Conservation (phyloP, 2,113 vertebrate genomes). For the Clinocottus analis region DNA sequence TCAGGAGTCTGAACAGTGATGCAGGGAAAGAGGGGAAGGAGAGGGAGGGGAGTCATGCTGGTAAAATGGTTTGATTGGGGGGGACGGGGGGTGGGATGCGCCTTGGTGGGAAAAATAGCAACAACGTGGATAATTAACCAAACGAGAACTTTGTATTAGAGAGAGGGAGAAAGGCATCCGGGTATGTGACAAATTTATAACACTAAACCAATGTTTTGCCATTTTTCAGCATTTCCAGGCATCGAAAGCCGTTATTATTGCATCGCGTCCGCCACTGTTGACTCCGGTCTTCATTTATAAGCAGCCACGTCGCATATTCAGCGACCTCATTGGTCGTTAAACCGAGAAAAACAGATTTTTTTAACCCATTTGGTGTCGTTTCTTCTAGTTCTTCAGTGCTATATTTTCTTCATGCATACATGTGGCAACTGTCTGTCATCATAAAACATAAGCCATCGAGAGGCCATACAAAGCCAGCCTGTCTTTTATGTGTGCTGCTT, state of each 20-base stretch:
- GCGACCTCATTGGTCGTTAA: conserved; percentile 1
- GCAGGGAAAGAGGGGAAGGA: conserved; percentile 12
- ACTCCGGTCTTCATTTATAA: not conserved
- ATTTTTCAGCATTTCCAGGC: not conserved
- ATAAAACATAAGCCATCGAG: not conserved
- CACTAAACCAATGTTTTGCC: not conserved
- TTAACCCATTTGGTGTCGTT: not conserved
- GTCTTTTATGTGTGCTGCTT: conserved; percentile 1
- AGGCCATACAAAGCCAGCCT: not conserved
- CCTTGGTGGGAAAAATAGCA: conserved; percentile 46
- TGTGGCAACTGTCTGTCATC: not conserved
- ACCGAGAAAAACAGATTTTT: not conserved
- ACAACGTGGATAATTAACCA: conserved; percentile 24
- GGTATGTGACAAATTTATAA: conserved; percentile 7
- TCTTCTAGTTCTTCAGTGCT: not conserved
- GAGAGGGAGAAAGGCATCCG: not conserved
- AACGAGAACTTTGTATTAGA: conserved; percentile 28
- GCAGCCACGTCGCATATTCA: not conserved
- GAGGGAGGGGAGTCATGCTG: conserved; percentile 49
- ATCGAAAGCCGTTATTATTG: not conserved
- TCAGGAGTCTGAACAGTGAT: conserved; percentile 64
- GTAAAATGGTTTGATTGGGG: conserved; percentile 44
- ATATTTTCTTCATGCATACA: not conserved
- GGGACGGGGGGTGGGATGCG: conserved; percentile 16
- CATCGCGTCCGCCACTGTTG: not conserved